Conservation (phyloP, 2,888 invertebrate species). For the Platycnemis pennipes region DNA sequence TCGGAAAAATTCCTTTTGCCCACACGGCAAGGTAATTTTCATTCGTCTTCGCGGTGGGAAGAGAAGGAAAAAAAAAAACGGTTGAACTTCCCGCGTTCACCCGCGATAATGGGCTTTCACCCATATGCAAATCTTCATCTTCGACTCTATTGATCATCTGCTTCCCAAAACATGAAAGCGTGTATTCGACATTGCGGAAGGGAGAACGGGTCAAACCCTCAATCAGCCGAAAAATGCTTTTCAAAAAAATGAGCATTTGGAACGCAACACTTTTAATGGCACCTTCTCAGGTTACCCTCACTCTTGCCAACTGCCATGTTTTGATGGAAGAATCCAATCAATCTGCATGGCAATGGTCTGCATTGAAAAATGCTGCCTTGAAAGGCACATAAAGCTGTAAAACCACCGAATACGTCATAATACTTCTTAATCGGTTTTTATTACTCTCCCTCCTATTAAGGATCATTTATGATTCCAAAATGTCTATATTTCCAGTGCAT, state of each 20-base stretch:
- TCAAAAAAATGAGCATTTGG: background rate
- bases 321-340: too few relatives aligned
- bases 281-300: background rate
- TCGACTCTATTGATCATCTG: background rate
- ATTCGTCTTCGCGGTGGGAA: background rate
- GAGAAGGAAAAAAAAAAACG: background rate
- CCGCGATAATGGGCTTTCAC: slow-evolving; percentile 9
- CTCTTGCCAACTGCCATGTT: background rate
- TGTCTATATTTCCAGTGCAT: background rate
- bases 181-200: background rate
- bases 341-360: too few relatives aligned
- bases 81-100: background rate
- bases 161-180: background rate
- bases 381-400: too few relatives aligned
- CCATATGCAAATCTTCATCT: background rate
- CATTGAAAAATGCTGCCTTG: too few relatives aligned
- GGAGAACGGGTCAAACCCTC: background rate
- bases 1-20: background rate
- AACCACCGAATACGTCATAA: too few relatives aligned
- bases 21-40: slow-evolving; percentile 1
- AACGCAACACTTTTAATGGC: background rate
- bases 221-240: background rate
- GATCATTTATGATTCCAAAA: background rate
- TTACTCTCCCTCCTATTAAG: too few relatives aligned
- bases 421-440: too few relatives aligned